These are phyloP conservation scores for Cyprinodon diabolis DNA, from an alignment of 2,797 vertebrate species.

Conservation along the genomic window DNA sequence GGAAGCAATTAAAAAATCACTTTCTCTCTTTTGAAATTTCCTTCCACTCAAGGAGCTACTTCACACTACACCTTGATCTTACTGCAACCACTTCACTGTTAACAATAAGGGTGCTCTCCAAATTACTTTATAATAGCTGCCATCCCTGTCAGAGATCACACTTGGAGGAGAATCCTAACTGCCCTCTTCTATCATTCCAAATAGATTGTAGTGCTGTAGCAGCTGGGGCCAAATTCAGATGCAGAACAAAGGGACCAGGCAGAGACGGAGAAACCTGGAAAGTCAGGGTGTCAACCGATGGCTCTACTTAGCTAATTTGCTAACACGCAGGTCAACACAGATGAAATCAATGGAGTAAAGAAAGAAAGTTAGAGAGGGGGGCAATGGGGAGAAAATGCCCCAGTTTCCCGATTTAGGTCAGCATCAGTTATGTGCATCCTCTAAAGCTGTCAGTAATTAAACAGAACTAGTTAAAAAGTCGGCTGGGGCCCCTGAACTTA, in stretches of 20 bases:
- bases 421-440: slow-evolving; percentile 62
- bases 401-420: slow-evolving; percentile 83
- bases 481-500: slow-evolving; percentile 51
- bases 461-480: slow-evolving; percentile 69
- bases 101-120: slow-evolving; percentile 53
- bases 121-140: slow-evolving; percentile 50
- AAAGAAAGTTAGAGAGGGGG: slow-evolving; percentile 55
- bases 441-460: slow-evolving; percentile 77
- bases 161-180: slow-evolving; percentile 44
- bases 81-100: slow-evolving; percentile 24
- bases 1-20: slow-evolving; percentile 21
- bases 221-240: slow-evolving; percentile 39
- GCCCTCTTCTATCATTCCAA: slow-evolving; percentile 35
- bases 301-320: slow-evolving; percentile 60
- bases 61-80: slow-evolving; percentile 57
- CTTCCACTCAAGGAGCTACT: slow-evolving; percentile 42
- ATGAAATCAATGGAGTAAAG: slow-evolving; percentile 72
- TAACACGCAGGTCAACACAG: slow-evolving; percentile 41
- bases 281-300: slow-evolving; percentile 40
- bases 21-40: slow-evolving; percentile 45
- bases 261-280: neutral
- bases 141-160: slow-evolving; percentile 26
- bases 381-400: slow-evolving; percentile 47
- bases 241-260: slow-evolving; percentile 7
- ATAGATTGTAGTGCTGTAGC: slow-evolving; percentile 48